Evolutionary conservation across 2,888 invertebrate genomes (phyloP).

Genomic region (Hedya salicella): DNA sequence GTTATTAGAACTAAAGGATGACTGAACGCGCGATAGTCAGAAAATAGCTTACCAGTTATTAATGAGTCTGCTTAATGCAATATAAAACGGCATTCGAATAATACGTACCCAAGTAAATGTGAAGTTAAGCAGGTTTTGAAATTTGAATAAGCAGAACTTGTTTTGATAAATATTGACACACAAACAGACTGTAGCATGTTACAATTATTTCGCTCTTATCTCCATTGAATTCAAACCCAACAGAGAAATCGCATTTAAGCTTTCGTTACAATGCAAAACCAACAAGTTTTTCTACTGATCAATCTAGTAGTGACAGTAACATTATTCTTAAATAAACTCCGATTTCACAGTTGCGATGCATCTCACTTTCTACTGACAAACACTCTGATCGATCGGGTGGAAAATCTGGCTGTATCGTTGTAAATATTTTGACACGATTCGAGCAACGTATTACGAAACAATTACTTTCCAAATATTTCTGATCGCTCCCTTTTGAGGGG

Average conservation of each 20-base stretch:
- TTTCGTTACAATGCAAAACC: conserved; percentile 40
- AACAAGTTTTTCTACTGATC: conserved; percentile 50
- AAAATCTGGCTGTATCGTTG: conserved; percentile 75
- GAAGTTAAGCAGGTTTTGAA: conserved; percentile 2
- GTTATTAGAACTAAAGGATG: not conserved
- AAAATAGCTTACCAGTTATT: too few species aligned
- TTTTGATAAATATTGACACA: conserved; percentile 21
- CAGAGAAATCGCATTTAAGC: conserved; percentile 41
- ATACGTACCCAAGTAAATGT: not conserved
- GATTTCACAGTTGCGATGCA: conserved; percentile 74
- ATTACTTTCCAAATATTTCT: conserved; percentile 69
- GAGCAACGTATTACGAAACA: conserved; percentile 80
- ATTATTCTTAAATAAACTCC: conserved; percentile 71
- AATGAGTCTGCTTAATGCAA: too few species aligned
- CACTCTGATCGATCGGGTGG: conserved; percentile 76
- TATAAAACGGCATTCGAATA: too few species aligned
- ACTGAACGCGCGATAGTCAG: too few species aligned
- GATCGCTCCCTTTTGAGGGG: conserved; percentile 58
- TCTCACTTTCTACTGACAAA: conserved; percentile 64
- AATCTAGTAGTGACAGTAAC: conserved; percentile 51
- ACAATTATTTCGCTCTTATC: conserved; percentile 12
- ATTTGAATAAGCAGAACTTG: not conserved
- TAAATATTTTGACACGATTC: conserved; percentile 81
- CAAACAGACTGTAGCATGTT: conserved; percentile 3
- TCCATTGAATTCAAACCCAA: conserved; percentile 27